Base-by-base conservation (phyloP, 2,113 vertebrate species). In the Mormoops blainvillei region DNA sequence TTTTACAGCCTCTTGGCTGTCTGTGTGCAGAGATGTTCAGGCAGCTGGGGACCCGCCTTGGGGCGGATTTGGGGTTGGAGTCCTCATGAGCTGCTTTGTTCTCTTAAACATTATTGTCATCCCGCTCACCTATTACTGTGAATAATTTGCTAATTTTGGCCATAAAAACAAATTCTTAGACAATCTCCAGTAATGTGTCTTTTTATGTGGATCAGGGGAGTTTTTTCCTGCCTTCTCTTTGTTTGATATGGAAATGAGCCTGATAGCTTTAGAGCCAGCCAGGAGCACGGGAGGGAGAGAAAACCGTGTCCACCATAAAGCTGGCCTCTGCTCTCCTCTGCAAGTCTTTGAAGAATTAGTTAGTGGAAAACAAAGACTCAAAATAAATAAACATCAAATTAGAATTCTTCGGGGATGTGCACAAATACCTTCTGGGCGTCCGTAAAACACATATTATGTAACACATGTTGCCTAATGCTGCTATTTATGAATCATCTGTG, bases 171-270 rank as follows among this genome's bases (percentile, higher is more conserved):
- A 97, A 84, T 97, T 97, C 96, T 96, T 95, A 95, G 54, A 76
- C 96, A 95, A 84, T 89, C 61, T 67, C 63, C 89, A 97, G 78
- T 91, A 97, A 98, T 96, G 98, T 81, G 65, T 94, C 80, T 96
- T 50, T 94, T 95, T 97, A 83, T 94, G 76, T 33, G 36, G 0
- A 45, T 96, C 78, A 68, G 83, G 91, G 43, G 91, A 94, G 13
- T 88, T 87, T 56, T 95, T 95, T 82, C 50, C 48, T 97, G 19
- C 89, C 43, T 97, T 16, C 1, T 83, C 81, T 86, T 92, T 97
- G 96, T 91, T 94, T 98, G 95, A 91, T 96, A 96, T 97, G 95
- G 90, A 97, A 98, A 94, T 97, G 91, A 98, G 86, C 56, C 86
- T 45, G 89, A 92, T 61, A 85, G 83, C 41, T 94, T 97, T 88